Evolutionary conservation across 2,888 invertebrate species (phyloP).

Genomic region (Troglohyphantes excavatus): DNA sequence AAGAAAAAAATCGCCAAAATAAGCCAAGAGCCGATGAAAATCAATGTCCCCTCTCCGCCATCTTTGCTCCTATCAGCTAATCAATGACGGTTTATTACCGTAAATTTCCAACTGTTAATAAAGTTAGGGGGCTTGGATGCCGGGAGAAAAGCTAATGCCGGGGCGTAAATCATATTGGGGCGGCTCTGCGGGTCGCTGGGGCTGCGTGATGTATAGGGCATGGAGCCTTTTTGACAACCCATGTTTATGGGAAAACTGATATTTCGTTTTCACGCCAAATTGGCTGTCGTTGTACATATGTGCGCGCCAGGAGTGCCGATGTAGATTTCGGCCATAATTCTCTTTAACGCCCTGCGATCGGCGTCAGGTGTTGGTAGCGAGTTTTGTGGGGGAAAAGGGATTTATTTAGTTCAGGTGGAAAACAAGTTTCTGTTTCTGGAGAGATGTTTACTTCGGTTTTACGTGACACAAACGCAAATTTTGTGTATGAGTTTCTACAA

Average conservation of each 20-base stretch:
- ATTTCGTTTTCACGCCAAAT: conserved; percentile 71
- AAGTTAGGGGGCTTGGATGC: conserved; percentile 58
- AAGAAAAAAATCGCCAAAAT: conserved; percentile 20
- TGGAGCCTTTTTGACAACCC: conserved; percentile 73
- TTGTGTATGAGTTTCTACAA: too few relatives aligned
- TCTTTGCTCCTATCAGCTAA: conserved; percentile 41
- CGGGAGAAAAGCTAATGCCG: conserved; percentile 52
- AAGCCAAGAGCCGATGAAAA: conserved; percentile 47
- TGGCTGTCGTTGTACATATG: conserved; percentile 47
- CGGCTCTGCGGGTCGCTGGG: conserved; percentile 24
- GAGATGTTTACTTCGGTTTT: background rate
- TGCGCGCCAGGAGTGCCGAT: conserved; percentile 30
- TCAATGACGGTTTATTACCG: conserved; percentile 75
- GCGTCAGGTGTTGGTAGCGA: background rate
- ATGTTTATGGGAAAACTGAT: conserved; percentile 64
- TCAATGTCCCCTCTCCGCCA: conserved; percentile 29
- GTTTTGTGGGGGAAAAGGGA: background rate
- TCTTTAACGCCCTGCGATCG: background rate
- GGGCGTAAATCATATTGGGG: conserved; percentile 53
- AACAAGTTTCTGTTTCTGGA: background rate
- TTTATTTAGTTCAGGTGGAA: background rate
- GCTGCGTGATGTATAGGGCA: conserved; percentile 53
- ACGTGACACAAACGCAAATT: background rate
- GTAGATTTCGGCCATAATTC: conserved; percentile 46
- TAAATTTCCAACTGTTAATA: conserved; percentile 75